phyloP scores from a whole-genome alignment of 1,140 invertebrate genomes.

The Drosophila quadrilineata region DNA sequence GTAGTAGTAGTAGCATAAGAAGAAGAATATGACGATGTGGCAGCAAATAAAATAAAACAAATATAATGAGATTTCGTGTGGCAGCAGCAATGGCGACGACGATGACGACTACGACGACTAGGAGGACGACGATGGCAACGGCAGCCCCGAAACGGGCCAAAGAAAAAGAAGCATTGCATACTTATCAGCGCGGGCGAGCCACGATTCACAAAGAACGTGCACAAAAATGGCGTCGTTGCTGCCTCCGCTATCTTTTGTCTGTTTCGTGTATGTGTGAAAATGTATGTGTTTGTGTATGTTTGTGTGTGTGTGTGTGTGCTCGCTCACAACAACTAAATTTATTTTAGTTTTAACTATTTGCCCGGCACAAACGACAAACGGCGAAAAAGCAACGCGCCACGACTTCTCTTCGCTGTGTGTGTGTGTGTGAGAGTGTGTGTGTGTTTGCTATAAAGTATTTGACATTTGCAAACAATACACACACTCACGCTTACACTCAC shows the following conservation, averaged over 20 bases:
- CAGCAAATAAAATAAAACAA: constrained; percentile 78
- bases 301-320: constrained; percentile 20
- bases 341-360: constrained; percentile 80
- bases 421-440: constrained; percentile 16
- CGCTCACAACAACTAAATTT: constrained; percentile 69
- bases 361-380: constrained; percentile 52
- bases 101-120: not conserved
- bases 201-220: constrained; percentile 19
- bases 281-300: not conserved
- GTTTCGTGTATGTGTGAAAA: too few species aligned
- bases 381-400: constrained; percentile 39
- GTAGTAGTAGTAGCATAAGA: constrained; percentile 37
- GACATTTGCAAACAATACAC: constrained; percentile 42
- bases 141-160: constrained; percentile 10
- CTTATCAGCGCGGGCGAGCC: constrained; percentile 56
- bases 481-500: constrained; percentile 30
- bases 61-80: constrained; percentile 77
- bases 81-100: constrained; percentile 12
- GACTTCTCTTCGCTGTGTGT: constrained; percentile 21
- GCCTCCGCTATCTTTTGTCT: constrained; percentile 63
- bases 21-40: constrained; percentile 60
- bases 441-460: constrained; percentile 52
- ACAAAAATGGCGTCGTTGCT: constrained; percentile 57
- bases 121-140: constrained; percentile 1
- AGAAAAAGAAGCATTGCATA: constrained; percentile 60